Evolutionary conservation across 2,888 invertebrate genomes (phyloP), one percentile per base, ranked within the genome.

Genomic region (Diplazon laetatorius): DNA sequence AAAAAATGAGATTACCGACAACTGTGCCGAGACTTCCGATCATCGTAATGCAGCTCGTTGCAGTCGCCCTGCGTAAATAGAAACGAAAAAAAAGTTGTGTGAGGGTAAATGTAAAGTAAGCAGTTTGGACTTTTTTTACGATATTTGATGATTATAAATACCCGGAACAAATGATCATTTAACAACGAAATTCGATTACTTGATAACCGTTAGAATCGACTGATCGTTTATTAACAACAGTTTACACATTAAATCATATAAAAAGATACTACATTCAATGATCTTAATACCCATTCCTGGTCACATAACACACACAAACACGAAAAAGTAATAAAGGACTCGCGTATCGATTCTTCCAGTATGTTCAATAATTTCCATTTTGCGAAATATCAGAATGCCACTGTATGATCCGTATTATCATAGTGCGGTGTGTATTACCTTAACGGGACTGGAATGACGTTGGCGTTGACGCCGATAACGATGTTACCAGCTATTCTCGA

Each of bases 1-100:
- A 85, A 82, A 91, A 90, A 55, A 87, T 75, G 30, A 91, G 63
- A 81, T 90, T 91, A 22, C 91, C 91, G 14, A 87, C 69, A 2
- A 87, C 77, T 10, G 88, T 88, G 2, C 86, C 91, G 18, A 89
- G 65, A 82, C 89, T 89, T n/a, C 89, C 91, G 12, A 87, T 82
- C 69, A 85, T 82, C 69, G 86, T 84, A 37, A 89, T 80, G 52
- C 89, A 71, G 73, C 80, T 85, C 30, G 85, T 69, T 8, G 89
- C 85, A 14, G 88, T 88, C 10, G 85, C 71, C 70, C 91, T 90
- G 79, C 59, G 62, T 65, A n/a, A n/a, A n/a, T n/a, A n/a, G n/a
- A n/a, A n/a, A n/a, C n/a, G n/a, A n/a, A n/a, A n/a, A n/a, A n/a
- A n/a, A n/a, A n/a, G n/a, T n/a, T n/a, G n/a, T n/a, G n/a, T n/a